Evolutionary conservation across 1,140 invertebrate species (phyloP), one percentile per base, ranked within the genome.

Genomic region (Apolygus lucorum): DNA sequence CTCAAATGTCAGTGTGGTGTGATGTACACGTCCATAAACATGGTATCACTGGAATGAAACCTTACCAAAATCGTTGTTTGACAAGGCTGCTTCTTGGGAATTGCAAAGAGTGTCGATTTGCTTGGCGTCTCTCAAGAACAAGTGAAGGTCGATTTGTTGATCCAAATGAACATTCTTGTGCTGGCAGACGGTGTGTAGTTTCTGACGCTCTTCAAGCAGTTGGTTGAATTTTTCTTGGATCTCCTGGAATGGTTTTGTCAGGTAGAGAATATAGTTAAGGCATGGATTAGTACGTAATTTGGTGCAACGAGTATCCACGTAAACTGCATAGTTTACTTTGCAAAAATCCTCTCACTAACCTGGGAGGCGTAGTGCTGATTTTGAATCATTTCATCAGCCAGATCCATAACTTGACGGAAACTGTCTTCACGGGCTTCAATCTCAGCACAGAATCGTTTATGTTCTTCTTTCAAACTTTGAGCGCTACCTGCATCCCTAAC

Each of bases 41-140:
- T n/a, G n/a, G n/a, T n/a, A n/a, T n/a, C n/a, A n/a, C n/a, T n/a
- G n/a, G n/a, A n/a, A n/a, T n/a, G n/a, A n/a, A n/a, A 42, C 76
- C 75, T 76, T 70, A 81, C 81, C 84, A 62, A 84, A 85, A 70
- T 85, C 84, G 13, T 82, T 82, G 52, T 83, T 83, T 63, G 80
- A 82, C 0, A 86, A 76, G 0, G 88, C 85, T 0, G 89, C 91
- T 81, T 96, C 94, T 79, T 98, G 95, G 4, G 90, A 85, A 27
- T 86, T 87, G 70, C 92, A 95, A 1, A 94, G 83, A 72, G 92
- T 90, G 75, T 98, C 91, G 25, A 98, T 84, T 78, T 96, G 91
- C 77, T 96, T 95, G 14, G 93, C 93, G 81, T 99, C 96, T 28
- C 95, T 83, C 59, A 97, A 80, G 85, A 99, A 98, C 76, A 93